Evolutionary conservation across 2,888 invertebrate species (phyloP), one percentile per base, ranked within the genome.

Genomic region (Cistogaster globosa): DNA sequence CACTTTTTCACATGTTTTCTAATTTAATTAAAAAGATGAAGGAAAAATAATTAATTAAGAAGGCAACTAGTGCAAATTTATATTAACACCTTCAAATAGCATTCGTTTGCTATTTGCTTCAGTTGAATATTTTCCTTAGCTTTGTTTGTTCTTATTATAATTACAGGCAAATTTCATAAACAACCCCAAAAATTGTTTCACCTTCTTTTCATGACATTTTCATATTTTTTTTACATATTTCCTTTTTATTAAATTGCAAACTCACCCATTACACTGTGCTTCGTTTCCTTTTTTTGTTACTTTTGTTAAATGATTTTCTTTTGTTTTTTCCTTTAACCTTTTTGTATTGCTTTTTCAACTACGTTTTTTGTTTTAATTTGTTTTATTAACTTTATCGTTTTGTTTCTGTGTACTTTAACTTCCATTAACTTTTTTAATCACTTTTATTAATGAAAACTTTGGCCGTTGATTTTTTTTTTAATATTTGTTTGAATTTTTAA

Each of bases 261-360:
- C 85, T 85, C 85, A 87, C 85, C 90, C 89, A 90, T 88, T 90
- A 88, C 78, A 85, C 82, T 78, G 63, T 81, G 69, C 60, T 75
- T 67, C 36, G 58, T 42, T 79, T 74, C 67, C 78, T 65, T 75
- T 79, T 89, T 87, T 86, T 86, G 77, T 69, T 69, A 55, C 55
- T 80, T 76, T 82, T 74, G 74, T 87, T 86, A 63, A 83, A 82
- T 83, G 82, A 84, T 82, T 87, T 88, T 90, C 89, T 89, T 88
- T 83, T 87, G 86, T 75, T 88, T 88, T 88, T 87, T 87, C 87
- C 90, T 89, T 85, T 88, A 88, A 88, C 88, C 87, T 89, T 90
- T 88, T 87, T 90, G n/a, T 69, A 72, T 75, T 58, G 62, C 62
- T 72, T 81, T 71, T 71, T 45, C 4, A 60, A 67, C 42, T 74